Conservation (phyloP, 2,113 vertebrate genomes). For the Argyrosomus japonicus region DNA sequence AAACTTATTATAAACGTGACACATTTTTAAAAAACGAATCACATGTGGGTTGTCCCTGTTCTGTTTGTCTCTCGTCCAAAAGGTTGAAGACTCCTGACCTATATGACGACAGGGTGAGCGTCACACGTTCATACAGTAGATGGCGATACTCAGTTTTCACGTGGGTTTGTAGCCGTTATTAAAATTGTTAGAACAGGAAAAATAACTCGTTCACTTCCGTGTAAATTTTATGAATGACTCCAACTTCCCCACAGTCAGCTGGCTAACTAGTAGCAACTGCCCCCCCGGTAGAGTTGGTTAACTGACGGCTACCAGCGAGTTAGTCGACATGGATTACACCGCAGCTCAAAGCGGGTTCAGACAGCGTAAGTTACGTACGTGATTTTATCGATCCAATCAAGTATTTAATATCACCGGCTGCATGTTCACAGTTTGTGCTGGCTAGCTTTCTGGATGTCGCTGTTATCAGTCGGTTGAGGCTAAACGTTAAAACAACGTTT, state of each 20-base stretch:
- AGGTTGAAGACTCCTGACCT: too few species aligned
- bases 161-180: neutral
- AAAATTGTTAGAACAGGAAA: neutral
- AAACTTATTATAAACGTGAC: too few species aligned
- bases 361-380: slow-evolving; percentile 86
- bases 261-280: neutral
- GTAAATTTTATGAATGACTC: slow-evolving; percentile 56
- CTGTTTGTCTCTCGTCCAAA: too few species aligned
- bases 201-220: slow-evolving; percentile 55
- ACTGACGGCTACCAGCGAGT: neutral
- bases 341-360: slow-evolving; percentile 78
- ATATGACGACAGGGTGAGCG: neutral
- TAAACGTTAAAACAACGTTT: neutral
- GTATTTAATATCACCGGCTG: neutral
- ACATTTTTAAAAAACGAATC: too few species aligned
- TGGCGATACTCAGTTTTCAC: neutral
- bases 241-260: slow-evolving; percentile 25
- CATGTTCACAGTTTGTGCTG: neutral
- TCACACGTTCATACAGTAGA: slow-evolving; percentile 3
- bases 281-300: neutral
- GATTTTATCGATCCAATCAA: slow-evolving; percentile 1
- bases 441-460: neutral
- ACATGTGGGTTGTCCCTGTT: too few species aligned
- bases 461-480: slow-evolving; percentile 7
- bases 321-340: slow-evolving; percentile 76